Evolutionary conservation across 2,888 invertebrate genomes (phyloP), one percentile per base, ranked within the genome.

Genomic region (Amphiduros pacificus): DNA sequence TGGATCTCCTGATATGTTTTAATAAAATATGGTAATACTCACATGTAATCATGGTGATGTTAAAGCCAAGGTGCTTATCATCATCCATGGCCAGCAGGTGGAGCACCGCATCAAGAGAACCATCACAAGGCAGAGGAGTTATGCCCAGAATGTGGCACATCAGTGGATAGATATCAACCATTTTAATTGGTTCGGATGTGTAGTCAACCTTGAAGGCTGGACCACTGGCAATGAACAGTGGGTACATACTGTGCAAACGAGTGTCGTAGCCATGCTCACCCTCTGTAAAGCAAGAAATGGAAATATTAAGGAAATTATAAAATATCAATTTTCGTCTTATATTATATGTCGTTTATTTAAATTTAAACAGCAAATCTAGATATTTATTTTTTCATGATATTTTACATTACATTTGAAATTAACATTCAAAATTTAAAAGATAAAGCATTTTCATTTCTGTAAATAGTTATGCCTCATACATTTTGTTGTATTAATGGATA

Each of bases 201-300:
- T 64, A 67, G n/a, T 73, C 71, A 20, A 62, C 58, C 65, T 76
- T 78, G 66, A 82, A 80, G 3, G 74, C 73, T 31, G 81, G 81
- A 4, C 91, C 90, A 66, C 85, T 83, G 0, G 89, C 90, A 74
- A 90, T 86, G 76, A 91, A 90, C 71, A 89, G 87, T 5, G 90
- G 88, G 70, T 86, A 87, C 90, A 91, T 90, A 53, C 83, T 81
- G 49, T 75, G 64, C 1, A 85, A 78, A 51, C 78, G 80, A 73
- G 89, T 80, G 71, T 78, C 74, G 68, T 78, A 83, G 9, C 83
- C 83, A 74, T 83, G 83, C 49, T 76, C 69, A 40, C 83, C 83
- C 31, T 22, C 49, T 49, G 51, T n/a, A 57, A 24, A 36, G n/a
- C 9, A 40, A 36, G 28, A 5, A 40, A 52, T 14, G 26, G n/a